Conservation (phyloP, 2,797 vertebrate species). For the Sebastolobus alascanus region DNA sequence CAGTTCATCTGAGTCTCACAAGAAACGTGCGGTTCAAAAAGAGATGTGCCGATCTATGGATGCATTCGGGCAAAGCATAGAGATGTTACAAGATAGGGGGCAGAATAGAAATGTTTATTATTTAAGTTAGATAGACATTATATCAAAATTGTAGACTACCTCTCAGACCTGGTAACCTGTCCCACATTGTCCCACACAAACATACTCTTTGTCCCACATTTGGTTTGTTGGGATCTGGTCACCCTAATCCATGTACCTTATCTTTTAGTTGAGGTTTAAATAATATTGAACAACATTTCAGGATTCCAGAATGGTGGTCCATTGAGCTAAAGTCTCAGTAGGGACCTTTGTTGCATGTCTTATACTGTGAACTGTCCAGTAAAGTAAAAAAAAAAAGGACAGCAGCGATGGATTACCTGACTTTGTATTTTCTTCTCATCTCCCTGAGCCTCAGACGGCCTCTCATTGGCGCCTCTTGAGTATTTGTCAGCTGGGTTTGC, state of each 20-base stretch:
- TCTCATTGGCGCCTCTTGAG: constrained; percentile 63
- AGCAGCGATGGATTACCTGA: constrained; percentile 57
- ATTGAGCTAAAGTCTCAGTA: background rate
- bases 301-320: background rate
- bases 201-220: too few relatives aligned
- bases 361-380: background rate
- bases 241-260: background rate
- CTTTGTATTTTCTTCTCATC: constrained; percentile 9
- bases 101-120: too few relatives aligned
- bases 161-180: too few relatives aligned
- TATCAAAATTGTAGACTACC: too few relatives aligned
- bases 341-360: background rate
- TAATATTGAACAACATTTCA: background rate
- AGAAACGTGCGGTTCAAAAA: too few relatives aligned
- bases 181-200: too few relatives aligned
- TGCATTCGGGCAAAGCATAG: too few relatives aligned
- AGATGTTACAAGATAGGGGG: too few relatives aligned
- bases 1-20: too few relatives aligned
- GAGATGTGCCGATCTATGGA: too few relatives aligned
- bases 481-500: constrained; percentile 72
- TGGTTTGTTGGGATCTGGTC: too few relatives aligned
- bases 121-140: too few relatives aligned
- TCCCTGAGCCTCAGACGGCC: background rate
- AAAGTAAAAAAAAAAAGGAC: background rate
- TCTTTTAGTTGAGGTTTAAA: background rate